Evolutionary conservation across 2,797 vertebrate species (phyloP).

Genomic region (Premnoplex brunnescens): DNA sequence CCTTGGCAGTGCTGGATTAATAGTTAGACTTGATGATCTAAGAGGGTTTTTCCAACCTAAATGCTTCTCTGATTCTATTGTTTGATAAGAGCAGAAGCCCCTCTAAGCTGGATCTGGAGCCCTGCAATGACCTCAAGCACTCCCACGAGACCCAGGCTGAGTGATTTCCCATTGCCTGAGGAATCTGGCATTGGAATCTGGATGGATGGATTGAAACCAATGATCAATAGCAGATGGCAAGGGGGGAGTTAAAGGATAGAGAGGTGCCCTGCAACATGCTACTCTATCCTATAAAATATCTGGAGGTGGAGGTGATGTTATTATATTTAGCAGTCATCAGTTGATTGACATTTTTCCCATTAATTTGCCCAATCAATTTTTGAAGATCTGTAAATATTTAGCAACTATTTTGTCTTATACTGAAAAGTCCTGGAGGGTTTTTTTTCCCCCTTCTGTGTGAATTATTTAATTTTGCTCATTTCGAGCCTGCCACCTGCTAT

Average conservation of each 20-base stretch:
- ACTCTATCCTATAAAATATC: accelerated
- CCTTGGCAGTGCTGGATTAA: background rate
- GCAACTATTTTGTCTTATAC: no score
- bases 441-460: background rate
- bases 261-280: no score
- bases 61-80: background rate
- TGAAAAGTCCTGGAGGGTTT: background rate
- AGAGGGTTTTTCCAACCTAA: background rate
- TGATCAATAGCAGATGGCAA: background rate
- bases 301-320: accelerated
- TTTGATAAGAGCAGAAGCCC: background rate
- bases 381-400: background rate
- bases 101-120: background rate
- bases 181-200: background rate
- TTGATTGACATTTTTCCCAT: background rate
- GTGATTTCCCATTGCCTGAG: background rate
- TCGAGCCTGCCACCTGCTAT: background rate
- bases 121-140: background rate
- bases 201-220: background rate
- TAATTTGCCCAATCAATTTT: background rate
- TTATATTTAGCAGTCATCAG: background rate
- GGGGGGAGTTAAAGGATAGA: background rate
- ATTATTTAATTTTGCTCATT: background rate
- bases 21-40: background rate
- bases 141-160: background rate